These are phyloP conservation scores for Orthosia cruda DNA, from an alignment of 2,888 invertebrate species.

Conservation along the genomic window DNA sequence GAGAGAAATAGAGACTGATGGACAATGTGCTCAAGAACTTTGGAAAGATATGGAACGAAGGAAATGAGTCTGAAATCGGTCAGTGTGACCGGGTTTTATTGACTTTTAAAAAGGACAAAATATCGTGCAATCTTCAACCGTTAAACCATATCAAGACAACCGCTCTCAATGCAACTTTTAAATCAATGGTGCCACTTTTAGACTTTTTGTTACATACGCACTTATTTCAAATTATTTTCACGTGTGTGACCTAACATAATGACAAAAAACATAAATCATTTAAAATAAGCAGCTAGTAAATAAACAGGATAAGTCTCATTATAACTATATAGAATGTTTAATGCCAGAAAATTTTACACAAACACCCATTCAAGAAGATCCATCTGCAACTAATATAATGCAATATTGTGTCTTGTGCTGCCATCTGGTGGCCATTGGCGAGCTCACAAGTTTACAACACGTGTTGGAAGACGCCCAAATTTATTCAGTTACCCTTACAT, in stretches of 20 bases:
- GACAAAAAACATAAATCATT: background rate
- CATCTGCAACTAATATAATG: conserved; percentile 41
- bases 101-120: too few relatives aligned
- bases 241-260: background rate
- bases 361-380: background rate
- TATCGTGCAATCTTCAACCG: too few relatives aligned
- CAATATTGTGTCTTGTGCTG: conserved; percentile 41
- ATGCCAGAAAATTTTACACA: conserved; percentile 2
- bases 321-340: background rate
- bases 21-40: too few relatives aligned
- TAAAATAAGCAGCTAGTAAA: background rate
- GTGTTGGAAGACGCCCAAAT: conserved; percentile 51
- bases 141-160: background rate
- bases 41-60: too few relatives aligned
- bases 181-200: too few relatives aligned
- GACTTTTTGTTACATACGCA: too few relatives aligned
- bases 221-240: background rate
- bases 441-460: conserved; percentile 25
- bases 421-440: conserved; percentile 45
- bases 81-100: too few relatives aligned
- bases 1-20: too few relatives aligned
- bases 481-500: conserved; percentile 26
- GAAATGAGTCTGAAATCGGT: too few relatives aligned
- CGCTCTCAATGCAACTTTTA: background rate
- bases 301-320: background rate